Base-by-base conservation (phyloP, 1,140 invertebrate genomes). In the Nomia melanderi region DNA sequence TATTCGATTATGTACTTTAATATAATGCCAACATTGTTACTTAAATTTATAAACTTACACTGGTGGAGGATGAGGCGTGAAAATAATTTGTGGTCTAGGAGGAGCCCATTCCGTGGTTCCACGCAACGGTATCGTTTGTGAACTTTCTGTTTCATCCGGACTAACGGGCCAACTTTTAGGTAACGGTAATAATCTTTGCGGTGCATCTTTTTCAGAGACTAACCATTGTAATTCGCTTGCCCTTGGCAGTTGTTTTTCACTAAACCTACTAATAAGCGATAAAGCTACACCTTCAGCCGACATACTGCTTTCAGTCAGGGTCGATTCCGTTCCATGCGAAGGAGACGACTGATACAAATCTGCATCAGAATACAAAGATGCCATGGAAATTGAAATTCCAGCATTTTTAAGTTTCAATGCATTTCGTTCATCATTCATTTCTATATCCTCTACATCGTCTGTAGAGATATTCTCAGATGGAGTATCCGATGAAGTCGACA, bases 21-120 rank as follows among this genome's bases (percentile, higher is more conserved):
- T 56, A 33, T 50, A 75, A 27, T 56, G 64, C 9, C 39, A 11
- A 67, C 25, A n/a, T n/a, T 41, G n/a, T 47, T 4, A 25, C 29
- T 63, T 56, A 1, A 56, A 29, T 12, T 25, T 9, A 67, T 36
- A 41, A 73, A 93, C 93, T 94, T 93, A 96, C 96, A 94, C 94
- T 29, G 94, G 93, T 7, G 93, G 57, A 31, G 95, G 94, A 91
- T 97, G 96, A 69, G 96, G 91, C 17, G 95, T 97, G 85, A 97
- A 97, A 71, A 97, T 97, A 67, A 98, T 96, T 90, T 98, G 97
- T 20, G 96, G 94, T 76, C 97, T 91, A 0, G 96, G 97, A 20
- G 97, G 97, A 0, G 97, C 97, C 97, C 97, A 98, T 83, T 96
- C 95, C 39, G 92, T 84, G 14, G 96, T 97, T 14, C 97, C 97